Conservation (phyloP, 2,113 vertebrate genomes). For the Corapipo altera region DNA sequence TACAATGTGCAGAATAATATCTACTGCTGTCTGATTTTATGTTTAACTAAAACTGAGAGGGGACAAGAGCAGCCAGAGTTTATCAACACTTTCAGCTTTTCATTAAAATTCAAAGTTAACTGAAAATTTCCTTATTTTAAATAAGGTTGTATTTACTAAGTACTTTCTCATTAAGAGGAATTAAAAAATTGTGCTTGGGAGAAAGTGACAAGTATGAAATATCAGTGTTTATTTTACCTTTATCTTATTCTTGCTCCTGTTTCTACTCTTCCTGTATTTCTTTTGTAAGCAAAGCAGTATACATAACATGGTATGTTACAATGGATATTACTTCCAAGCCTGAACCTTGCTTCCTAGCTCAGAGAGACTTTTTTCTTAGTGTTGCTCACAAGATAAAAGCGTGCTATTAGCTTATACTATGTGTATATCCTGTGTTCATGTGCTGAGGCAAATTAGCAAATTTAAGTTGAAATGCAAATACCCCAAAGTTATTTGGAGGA, state of each 20-base stretch:
- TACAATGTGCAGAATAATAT: background rate
- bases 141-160: background rate
- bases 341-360: background rate
- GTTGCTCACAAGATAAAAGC: background rate
- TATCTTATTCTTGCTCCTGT: background rate
- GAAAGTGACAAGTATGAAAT: background rate
- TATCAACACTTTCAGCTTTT: background rate
- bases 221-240: background rate
- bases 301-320: background rate
- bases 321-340: background rate
- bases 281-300: background rate
- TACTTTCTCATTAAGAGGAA: background rate
- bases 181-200: background rate
- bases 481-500: background rate
- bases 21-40: background rate
- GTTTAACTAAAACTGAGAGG: background rate
- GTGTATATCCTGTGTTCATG: background rate
- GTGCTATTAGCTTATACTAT: background rate
- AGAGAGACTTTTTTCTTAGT: background rate
- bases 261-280: background rate
- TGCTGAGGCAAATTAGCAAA: background rate
- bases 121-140: background rate
- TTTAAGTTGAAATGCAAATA: background rate
- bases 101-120: background rate
- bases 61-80: background rate